Evolutionary conservation across 2,888 invertebrate species (phyloP).

Genomic region (Tethea ocularis): DNA sequence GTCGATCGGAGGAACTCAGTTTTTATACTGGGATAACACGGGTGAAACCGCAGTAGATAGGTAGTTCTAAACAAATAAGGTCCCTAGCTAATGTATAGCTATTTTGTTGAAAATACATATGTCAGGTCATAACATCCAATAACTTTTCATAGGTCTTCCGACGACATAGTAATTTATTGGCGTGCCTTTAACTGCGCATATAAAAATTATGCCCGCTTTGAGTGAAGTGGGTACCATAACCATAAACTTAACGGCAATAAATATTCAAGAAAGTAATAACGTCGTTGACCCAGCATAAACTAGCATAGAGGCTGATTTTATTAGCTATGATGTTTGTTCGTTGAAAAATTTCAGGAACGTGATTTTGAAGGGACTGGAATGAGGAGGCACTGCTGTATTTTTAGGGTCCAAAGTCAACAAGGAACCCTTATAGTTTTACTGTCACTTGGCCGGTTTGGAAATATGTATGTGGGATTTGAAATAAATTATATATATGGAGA

Average conservation of each 20-base stretch:
- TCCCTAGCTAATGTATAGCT: background rate
- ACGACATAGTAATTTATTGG: conserved; percentile 13
- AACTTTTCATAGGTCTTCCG: background rate
- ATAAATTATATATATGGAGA: too few relatives aligned
- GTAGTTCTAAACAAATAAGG: too few relatives aligned
- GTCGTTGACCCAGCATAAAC: conserved; percentile 1
- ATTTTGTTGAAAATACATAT: conserved; percentile 1
- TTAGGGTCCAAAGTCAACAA: too few relatives aligned
- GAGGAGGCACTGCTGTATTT: too few relatives aligned
- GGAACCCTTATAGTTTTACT: too few relatives aligned
- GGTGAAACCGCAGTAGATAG: too few relatives aligned
- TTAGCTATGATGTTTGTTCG: background rate
- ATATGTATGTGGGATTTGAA: too few relatives aligned
- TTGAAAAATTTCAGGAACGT: background rate
- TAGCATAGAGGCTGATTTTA: background rate
- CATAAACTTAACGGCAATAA: conserved; percentile 28
- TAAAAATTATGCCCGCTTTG: conserved; percentile 15
- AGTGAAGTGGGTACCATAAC: conserved; percentile 16
- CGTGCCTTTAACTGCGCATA: conserved; percentile 16
- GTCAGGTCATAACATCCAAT: background rate
- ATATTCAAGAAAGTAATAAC: conserved; percentile 34
- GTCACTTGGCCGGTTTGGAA: too few relatives aligned
- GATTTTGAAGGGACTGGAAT: too few relatives aligned
- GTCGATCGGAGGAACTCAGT: too few relatives aligned
- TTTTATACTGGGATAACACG: too few relatives aligned